Base-by-base conservation (phyloP, 2,113 vertebrate species). In the Trogon surrucura region DNA sequence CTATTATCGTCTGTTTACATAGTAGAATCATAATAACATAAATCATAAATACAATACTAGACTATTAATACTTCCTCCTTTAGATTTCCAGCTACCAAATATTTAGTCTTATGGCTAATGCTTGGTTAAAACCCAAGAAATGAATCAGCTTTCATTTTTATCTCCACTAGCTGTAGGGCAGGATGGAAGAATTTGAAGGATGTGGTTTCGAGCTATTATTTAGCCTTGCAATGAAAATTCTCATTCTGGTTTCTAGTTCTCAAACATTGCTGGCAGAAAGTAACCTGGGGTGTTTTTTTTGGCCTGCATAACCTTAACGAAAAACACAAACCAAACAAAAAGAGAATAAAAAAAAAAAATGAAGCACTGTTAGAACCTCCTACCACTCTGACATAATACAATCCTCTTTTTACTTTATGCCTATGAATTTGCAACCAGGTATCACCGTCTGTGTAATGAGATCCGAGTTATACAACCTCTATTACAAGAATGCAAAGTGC, bases 91-190 rank as follows among this genome's bases (percentile, higher is more conserved):
- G 67, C 50, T 60, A 86, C 94, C 79, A 91, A 89, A 70, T 92
- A 82, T 89, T 86, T 91, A 48, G 58, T 80, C 74, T 73, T 69
- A 89, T 19, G 69, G 91, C 86, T 95, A 93, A 93, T 6, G 17
- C 80, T 80, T 91, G 87, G 87, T 94, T 89, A 94, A 89, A 92
- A 65, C 87, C 78, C 93, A 93, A 80, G 71, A 71, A 92, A 88
- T 89, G 32, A 95, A 93, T 91, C 93, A 95, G 77, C 65, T 72
- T 26, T 78, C 60, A 4, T 84, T 94, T 95, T 89, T 89, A 91
- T 94, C 91, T 47, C 80, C 65, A 13, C 48, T 64, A 53, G 81
- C 87, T 81, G 51, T 30, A 62, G 47, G 81, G 60, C 88, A 89
- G 78, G 70, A 75, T 61, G 26, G 41, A 91, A 79, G 29, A 21